Evolutionary conservation across 2,797 vertebrate genomes (phyloP).

Genomic region (Fundulus diaphanus): DNA sequence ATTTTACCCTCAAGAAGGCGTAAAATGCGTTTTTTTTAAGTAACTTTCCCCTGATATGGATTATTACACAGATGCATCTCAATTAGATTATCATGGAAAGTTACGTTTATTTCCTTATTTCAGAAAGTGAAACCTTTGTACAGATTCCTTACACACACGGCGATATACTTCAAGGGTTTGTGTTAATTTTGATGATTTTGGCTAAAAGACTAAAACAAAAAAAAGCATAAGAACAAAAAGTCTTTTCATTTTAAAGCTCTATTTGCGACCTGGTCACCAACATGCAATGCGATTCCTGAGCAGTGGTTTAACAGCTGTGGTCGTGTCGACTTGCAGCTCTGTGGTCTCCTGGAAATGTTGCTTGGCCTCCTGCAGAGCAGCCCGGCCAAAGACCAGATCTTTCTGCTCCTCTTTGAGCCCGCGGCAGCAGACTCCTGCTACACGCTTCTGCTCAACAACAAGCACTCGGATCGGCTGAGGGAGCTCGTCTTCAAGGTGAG

Average conservation of each 20-base stretch:
- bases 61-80: neutral
- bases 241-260: too few relatives aligned
- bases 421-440: conserved; percentile 94
- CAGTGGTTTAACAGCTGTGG: too few relatives aligned
- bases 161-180: too few relatives aligned
- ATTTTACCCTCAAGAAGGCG: too few relatives aligned
- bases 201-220: too few relatives aligned
- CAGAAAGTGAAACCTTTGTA: neutral
- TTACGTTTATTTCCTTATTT: too few relatives aligned
- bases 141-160: too few relatives aligned
- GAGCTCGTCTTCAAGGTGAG: conserved; percentile 96
- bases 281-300: too few relatives aligned
- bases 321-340: conserved; percentile 81
- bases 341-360: conserved; percentile 88
- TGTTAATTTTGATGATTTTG: neutral
- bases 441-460: conserved; percentile 89
- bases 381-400: conserved; percentile 90
- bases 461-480: conserved; percentile 89
- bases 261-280: too few relatives aligned
- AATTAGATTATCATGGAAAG: too few relatives aligned
- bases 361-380: conserved; percentile 89
- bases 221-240: too few relatives aligned
- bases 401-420: conserved; percentile 93
- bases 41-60: neutral
- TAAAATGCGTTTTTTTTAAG: neutral